A percentile compares a stretch with the other conserved stretches of the same genome.
Conservation (phyloP, 1,140 invertebrate species). For the Drosophila auraria region DNA sequence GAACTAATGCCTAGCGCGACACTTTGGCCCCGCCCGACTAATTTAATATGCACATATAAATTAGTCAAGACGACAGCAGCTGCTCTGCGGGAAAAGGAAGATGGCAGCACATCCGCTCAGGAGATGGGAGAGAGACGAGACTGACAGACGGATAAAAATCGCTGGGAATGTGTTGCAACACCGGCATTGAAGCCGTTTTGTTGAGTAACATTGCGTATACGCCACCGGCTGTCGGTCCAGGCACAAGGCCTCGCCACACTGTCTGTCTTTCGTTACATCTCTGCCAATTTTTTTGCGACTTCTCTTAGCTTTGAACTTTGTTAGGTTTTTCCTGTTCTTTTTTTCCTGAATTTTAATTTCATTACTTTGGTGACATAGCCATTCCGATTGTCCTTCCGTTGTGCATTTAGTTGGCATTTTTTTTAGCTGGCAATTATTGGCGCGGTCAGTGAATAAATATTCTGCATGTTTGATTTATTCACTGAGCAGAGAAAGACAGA, state of each 20-base stretch:
- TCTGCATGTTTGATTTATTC: constrained; percentile 35
- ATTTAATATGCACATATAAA: constrained; percentile 78
- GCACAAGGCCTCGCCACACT: not conserved
- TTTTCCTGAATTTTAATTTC: not conserved
- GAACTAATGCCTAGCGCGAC: constrained; percentile 68
- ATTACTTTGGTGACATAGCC: not conserved
- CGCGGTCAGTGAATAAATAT: constrained; percentile 19
- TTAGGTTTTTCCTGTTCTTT: not conserved
- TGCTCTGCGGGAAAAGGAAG: constrained; percentile 10
- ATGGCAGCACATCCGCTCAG: not conserved
- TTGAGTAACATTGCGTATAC: constrained; percentile 37
- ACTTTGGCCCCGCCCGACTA: constrained; percentile 55
- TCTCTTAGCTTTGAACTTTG: not conserved
- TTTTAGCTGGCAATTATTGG: not conserved
- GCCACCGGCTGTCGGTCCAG: constrained; percentile 10
- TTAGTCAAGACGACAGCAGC: constrained; percentile 52
- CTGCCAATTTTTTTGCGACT: not conserved
- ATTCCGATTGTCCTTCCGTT: not conserved
- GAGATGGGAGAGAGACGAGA: not conserved
- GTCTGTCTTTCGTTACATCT: not conserved
- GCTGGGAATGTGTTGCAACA: constrained; percentile 17
- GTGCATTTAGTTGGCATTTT: not conserved
- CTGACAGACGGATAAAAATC: constrained; percentile 19
- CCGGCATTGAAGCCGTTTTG: constrained; percentile 10
- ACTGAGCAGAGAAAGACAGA: constrained; percentile 5